Conservation (phyloP, 1,140 invertebrate species). For the Acromyrmex charruanus region DNA sequence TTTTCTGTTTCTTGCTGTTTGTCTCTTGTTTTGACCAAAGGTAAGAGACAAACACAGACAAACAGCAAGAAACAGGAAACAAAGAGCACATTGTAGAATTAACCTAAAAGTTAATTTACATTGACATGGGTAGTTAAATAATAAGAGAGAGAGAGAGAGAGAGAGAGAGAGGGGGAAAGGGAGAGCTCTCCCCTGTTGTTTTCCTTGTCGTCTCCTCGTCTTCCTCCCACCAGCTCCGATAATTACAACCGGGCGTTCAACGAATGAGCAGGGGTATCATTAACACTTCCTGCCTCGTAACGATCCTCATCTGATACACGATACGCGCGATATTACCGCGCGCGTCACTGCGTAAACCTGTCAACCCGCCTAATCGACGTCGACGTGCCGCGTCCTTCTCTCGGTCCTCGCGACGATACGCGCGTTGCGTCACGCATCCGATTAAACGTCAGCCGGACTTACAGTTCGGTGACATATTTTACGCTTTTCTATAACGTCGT, state of each 20-base stretch:
- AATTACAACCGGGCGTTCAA: slow-evolving; percentile 85
- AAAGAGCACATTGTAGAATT: no score
- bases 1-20: no score
- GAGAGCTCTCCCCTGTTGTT: slow-evolving; percentile 33
- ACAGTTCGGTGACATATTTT: not conserved
- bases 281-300: slow-evolving; percentile 86
- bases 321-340: slow-evolving; percentile 77
- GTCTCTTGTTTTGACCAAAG: no score
- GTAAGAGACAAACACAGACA: no score
- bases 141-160: not conserved
- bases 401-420: slow-evolving; percentile 7
- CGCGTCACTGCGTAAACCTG: slow-evolving; percentile 83
- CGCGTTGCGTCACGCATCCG: not conserved
- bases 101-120: no score
- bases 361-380: slow-evolving; percentile 80
- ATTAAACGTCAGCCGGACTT: not conserved
- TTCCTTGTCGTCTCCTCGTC: slow-evolving; percentile 50
- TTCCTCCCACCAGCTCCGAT: slow-evolving; percentile 78
- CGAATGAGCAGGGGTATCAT: slow-evolving; percentile 86
- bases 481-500: not conserved
- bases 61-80: no score
- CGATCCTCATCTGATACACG: slow-evolving; percentile 84
- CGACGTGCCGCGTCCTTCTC: slow-evolving; percentile 39
- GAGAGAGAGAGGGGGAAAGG: not conserved
- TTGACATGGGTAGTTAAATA: no score